These are phyloP conservation scores for Fragum fragum DNA, from an alignment of 2,888 invertebrate species.

Conservation along the genomic window DNA sequence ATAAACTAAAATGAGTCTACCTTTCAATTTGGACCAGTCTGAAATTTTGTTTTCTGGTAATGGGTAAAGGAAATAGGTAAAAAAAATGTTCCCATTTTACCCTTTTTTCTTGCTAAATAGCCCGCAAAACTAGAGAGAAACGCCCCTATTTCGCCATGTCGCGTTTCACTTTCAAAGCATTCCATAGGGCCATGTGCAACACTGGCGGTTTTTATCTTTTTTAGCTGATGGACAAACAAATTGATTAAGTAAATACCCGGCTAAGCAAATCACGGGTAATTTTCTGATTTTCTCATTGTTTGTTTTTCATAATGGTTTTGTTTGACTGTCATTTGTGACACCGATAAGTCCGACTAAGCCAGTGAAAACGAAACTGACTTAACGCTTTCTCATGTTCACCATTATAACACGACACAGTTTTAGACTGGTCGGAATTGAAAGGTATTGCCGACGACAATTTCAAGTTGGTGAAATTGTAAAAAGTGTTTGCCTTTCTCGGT, in stretches of 20 bases:
- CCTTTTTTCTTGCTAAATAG: too few relatives aligned
- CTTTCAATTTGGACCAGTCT: too few relatives aligned
- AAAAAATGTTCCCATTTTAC: too few relatives aligned
- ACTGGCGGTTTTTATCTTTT: constrained; percentile 19
- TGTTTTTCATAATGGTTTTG: constrained; percentile 47
- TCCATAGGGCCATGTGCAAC: constrained; percentile 25
- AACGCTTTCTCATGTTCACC: neutral
- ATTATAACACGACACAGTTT: too few relatives aligned
- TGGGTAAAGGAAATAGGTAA: too few relatives aligned
- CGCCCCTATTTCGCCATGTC: neutral
- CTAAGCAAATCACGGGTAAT: constrained; percentile 25
- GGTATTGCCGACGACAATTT: too few relatives aligned
- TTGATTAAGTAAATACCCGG: constrained; percentile 21
- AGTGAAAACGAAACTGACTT: constrained; percentile 3
- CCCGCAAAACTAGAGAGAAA: constrained; percentile 30
- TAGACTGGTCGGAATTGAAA: too few relatives aligned
- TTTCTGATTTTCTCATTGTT: constrained; percentile 42
- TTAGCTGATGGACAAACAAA: constrained; percentile 35
- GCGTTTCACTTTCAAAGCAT: constrained; percentile 25
- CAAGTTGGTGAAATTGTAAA: too few relatives aligned
- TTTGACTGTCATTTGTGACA: constrained; percentile 31
- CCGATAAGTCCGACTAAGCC: constrained; percentile 30
- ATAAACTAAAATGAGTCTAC: too few relatives aligned
- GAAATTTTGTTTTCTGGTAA: too few relatives aligned
- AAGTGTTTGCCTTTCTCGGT: too few relatives aligned